Evolutionary conservation across 2,888 invertebrate genomes (phyloP), one percentile per base, ranked within the genome.

Genomic region (Drosophila koepferae): DNA sequence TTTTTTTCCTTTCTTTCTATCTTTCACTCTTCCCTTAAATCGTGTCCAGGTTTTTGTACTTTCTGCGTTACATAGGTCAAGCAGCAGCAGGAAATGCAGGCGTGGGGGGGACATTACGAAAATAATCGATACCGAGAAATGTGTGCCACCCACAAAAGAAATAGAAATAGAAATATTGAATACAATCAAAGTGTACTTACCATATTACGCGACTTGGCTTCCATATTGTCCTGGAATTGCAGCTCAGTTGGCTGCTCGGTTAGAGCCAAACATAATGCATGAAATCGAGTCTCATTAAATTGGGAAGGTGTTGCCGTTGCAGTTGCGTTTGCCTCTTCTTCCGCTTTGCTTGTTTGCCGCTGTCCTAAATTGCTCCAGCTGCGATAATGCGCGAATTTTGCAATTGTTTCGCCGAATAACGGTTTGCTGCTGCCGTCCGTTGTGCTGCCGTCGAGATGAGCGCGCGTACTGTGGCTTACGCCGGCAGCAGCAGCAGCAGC

Each of bases 301-400:
- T 34, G 49, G 23, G 38, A 23, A 54, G 46, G 46, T 23, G 20
- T n/a, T 71, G 63, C 18, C 8, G 46, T 23, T 8, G 20, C 20
- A 1, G 7, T 41, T 3, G 41, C 38, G n/a, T 10, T 43, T 43
- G 23, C 23, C 44, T 14, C 23, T 46, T 10, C 44, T 48, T 72
- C 74, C 62, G 78, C 41, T 34, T 46, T 72, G 14, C 34, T 23
- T 8, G 36, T 40, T 62, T 51, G 71, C 46, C 81, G 89, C 77
- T 77, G 70, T 60, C 81, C 82, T 69, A 78, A 77, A 85, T 85
- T 78, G 77, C 77, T 77, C 65, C 82, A 86, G 81, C 80, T 89
- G 76, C 82, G 91, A 86, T 72, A 86, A 64, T 89, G 91, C 71
- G 81, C 81, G 31, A 89, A 66, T 53, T 77, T 70, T 43, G 79